Evolutionary conservation across 2,113 vertebrate genomes (phyloP).

Genomic region (Guaruba guarouba): DNA sequence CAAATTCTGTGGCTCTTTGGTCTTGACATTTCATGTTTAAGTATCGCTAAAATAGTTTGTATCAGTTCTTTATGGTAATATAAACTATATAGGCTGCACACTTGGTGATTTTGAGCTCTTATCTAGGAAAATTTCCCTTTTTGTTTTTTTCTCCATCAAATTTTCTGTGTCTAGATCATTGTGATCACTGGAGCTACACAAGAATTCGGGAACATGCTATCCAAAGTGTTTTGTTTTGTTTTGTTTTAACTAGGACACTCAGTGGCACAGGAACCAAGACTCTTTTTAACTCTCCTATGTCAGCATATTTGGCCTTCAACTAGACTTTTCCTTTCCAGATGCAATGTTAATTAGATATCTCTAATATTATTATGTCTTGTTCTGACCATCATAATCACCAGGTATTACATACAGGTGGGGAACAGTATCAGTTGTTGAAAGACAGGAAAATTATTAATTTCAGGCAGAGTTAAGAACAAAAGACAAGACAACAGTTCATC

Average conservation of each 20-base stretch:
- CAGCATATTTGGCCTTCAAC: background rate
- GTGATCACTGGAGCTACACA: background rate
- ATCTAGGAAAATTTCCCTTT: background rate
- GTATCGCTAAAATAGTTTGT: background rate
- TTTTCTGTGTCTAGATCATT: background rate
- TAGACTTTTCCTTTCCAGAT: background rate
- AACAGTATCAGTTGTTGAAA: constrained; percentile 52
- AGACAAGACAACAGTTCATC: constrained; percentile 21
- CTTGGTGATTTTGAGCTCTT: background rate
- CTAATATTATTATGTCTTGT: background rate
- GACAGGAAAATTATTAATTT: constrained; percentile 44
- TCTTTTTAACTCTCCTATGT: background rate
- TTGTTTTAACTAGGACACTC: background rate
- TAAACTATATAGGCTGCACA: background rate
- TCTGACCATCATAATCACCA: background rate
- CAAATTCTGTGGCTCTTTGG: background rate
- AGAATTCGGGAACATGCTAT: background rate
- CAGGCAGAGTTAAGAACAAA: constrained; percentile 13
- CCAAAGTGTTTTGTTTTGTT: background rate
- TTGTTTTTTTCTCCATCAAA: background rate
- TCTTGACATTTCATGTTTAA: background rate
- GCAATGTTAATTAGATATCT: background rate
- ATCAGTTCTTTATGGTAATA: background rate
- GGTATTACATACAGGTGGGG: background rate
- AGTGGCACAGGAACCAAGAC: background rate